These are phyloP conservation scores for Prionailurus bengalensis DNA, from an alignment of 2,113 vertebrate genomes.

Conservation along the genomic window DNA sequence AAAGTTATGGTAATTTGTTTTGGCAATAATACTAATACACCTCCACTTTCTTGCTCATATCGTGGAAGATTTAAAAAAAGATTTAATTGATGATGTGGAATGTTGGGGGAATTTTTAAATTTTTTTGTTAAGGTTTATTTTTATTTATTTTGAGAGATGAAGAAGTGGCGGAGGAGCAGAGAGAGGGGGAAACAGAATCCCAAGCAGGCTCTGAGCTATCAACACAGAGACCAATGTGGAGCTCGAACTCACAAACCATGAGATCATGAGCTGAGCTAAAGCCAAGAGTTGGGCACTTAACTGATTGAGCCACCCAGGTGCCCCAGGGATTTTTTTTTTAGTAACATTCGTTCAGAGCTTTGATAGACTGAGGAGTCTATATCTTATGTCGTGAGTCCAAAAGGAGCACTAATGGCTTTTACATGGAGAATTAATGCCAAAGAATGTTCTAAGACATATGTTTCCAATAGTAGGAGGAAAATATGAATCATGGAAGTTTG, in stretches of 20 bases:
- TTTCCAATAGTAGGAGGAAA: neutral
- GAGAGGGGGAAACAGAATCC: too few relatives aligned
- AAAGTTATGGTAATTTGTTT: neutral
- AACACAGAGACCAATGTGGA: too few relatives aligned
- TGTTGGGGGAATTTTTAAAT: neutral
- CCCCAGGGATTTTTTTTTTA: neutral
- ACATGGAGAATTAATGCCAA: neutral
- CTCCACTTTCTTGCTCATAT: neutral
- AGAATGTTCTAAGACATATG: neutral
- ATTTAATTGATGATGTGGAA: neutral
- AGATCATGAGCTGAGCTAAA: too few relatives aligned
- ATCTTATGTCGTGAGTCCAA: neutral
- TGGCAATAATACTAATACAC: neutral
- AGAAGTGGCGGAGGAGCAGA: too few relatives aligned
- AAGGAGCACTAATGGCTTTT: neutral
- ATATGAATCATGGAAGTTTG: neutral
- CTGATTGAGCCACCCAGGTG: too few relatives aligned
- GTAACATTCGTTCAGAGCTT: neutral
- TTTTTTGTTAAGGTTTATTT: too few relatives aligned
- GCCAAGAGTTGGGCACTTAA: too few relatives aligned
- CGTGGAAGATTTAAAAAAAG: neutral
- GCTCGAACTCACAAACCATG: too few relatives aligned
- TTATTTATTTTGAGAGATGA: too few relatives aligned
- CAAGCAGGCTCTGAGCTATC: too few relatives aligned
- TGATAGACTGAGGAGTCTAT: neutral